These are phyloP conservation scores for Lagocephalus sceleratus DNA, from an alignment of 2,797 vertebrate genomes.

Conservation along the genomic window DNA sequence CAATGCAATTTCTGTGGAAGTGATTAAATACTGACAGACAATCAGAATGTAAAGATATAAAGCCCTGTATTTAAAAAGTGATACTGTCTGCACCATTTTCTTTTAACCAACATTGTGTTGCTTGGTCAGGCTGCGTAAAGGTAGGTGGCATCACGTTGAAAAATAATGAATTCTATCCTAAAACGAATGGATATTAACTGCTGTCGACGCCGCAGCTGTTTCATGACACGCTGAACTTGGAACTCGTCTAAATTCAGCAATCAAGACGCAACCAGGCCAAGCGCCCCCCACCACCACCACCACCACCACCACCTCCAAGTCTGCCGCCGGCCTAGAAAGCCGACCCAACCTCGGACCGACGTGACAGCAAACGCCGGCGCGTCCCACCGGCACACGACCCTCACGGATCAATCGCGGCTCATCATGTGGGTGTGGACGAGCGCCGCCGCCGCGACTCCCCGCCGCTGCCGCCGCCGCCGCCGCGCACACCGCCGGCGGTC, in stretches of 20 bases:
- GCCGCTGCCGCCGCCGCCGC: constrained; percentile 32
- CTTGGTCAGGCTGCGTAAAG: too few species aligned
- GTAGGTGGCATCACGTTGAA: neutral
- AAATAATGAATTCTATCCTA: neutral
- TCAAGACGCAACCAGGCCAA: constrained; percentile 33
- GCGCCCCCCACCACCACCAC: constrained; percentile 30
- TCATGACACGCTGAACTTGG: constrained; percentile 8
- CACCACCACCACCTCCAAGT: too few species aligned
- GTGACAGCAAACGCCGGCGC: constrained; percentile 29
- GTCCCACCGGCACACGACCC: constrained; percentile 16
- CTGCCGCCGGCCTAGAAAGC: constrained; percentile 13
- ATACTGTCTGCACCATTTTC: too few species aligned
- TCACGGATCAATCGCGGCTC: constrained; percentile 48
- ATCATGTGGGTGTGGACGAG: constrained; percentile 70
- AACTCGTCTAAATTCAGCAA: constrained; percentile 8
- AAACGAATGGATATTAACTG: neutral
- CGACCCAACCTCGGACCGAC: constrained; percentile 18
- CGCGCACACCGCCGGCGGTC: constrained; percentile 17
- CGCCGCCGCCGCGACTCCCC: constrained; percentile 43
- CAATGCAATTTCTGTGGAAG: too few species aligned
- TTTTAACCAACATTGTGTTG: too few species aligned
- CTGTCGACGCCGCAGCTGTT: constrained; percentile 2
- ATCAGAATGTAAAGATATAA: too few species aligned
- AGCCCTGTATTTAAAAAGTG: too few species aligned
- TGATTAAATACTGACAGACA: too few species aligned